Evolutionary conservation across 2,888 invertebrate genomes (phyloP), one percentile per base, ranked within the genome.

Genomic region (Dryococelus australis): DNA sequence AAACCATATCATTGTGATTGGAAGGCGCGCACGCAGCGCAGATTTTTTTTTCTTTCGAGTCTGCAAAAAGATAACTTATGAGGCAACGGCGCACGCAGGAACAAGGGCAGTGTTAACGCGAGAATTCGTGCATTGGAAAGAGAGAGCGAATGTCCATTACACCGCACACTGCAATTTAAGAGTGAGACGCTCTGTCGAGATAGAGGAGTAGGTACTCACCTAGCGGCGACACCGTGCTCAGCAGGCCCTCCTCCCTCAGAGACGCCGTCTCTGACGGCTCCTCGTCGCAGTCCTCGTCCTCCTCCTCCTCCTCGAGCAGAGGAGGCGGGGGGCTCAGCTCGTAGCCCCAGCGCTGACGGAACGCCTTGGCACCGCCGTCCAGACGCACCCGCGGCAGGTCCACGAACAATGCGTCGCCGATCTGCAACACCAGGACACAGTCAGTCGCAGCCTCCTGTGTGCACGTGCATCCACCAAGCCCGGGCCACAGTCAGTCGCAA

Each of bases 381-480:
- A 96, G 92, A 87, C 96, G 94, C 85, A 96, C 95, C 24, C 95
- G 94, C 35, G 96, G 96, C 88, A 96, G 92, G 89, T 94, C 94
- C 84, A 94, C 93, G 91, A 94, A 94, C 91, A 94, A 92, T n/a
- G 94, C 93, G 90, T 94, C 94, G 27, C 94, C 94, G 90, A 94
- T 92, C 94, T 94, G 91, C 4, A 91, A 90, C 87, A 87, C 88
- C 87, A 88, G 87, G 0, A 2, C 24, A 47, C 12, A 16, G 16
- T 1, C 47, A 47, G 47, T 47, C 35, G 35, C 35, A 35, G n/a
- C 16, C 20, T 51, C 51, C 47, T 8, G 27, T 85, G n/a, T n/a
- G n/a, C n/a, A n/a, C n/a, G n/a, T n/a, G n/a, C n/a, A n/a, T n/a
- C n/a, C n/a, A n/a, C n/a, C n/a, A n/a, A n/a, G n/a, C n/a, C n/a